Evolutionary conservation across 2,797 vertebrate species (phyloP), one percentile per base, ranked within the genome.

Genomic region (Sphenodon punctatus): DNA sequence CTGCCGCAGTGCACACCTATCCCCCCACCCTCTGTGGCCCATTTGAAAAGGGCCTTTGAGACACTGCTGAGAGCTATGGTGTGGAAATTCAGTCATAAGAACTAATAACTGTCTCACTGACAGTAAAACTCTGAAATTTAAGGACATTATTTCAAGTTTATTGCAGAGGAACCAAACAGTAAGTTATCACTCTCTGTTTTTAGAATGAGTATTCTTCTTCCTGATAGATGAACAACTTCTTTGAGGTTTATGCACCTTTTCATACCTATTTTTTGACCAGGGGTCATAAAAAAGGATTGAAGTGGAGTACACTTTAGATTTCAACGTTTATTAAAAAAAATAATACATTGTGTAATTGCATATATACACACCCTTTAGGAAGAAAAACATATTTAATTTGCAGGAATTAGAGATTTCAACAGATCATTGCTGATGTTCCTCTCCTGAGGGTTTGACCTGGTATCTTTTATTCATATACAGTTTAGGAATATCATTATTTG

Each of bases 121-220:
- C 80, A 83, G 85, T 93, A 92, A 93, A 93, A 91, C 89, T 88
- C 60, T 42, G 82, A 92, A 94, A 92, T 92, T 89, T 93, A 90
- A 88, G 84, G 78, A 79, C 91, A 90, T 93, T 93, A 92, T 91
- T 93, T 94, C 82, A 91, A 74, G 87, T 90, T 92, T 93, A 93
- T 93, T 93, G 83, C 67, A 67, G 79, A 91, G 78, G 78, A 92
- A 76, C 87, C 71, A 93, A 93, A 91, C 83, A 92, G 88, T 92
- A 88, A 93, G 92, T 91, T 85, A 92, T 73, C 79, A 77, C 51
- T 48, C 58, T 69, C 75, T 83, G 77, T 84, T 91, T 93, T 91
- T 27, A 85, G 82, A 90, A 88, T 77, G 70, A 74, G 46, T 66
- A 81, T 73, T 63, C 78, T 79, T 94, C 77, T 90, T 85, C 65